Evolutionary conservation across 2,113 vertebrate genomes (phyloP), one percentile per base, ranked within the genome.

Genomic region (Cyprinodon tularosa): DNA sequence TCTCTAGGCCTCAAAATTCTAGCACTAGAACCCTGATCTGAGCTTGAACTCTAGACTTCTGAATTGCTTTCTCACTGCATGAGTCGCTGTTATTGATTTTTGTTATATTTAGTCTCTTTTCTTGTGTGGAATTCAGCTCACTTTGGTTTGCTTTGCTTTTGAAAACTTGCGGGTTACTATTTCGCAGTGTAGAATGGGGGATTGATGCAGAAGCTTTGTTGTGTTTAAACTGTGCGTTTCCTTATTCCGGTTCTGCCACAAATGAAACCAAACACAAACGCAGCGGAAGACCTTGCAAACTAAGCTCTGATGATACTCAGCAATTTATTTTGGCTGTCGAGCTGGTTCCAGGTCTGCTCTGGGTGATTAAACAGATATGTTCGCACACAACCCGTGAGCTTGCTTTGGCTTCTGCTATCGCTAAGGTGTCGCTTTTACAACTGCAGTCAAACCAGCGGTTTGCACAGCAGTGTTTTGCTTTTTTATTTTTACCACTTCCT

Each of bases 201-300:
- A 81, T 80, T 71, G 59, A 73, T 83, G 66, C 39, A 74, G 64
- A 17, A 62, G 62, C 45, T 73, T 57, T 86, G 63, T 84, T 81
- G 72, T 79, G 15, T 50, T 84, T 20, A 40, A 61, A 39, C 69
- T 74, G n/a, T 77, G 65, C 76, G 74, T 76, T 84, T 76, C 63
- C 69, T 74, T 59, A 78, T 73, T 70, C 67, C 80, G 74, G 36
- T 37, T 68, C 64, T 66, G 60, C 42, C 76, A 22, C 63, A 69
- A 76, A 68, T 72, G 48, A 70, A 83, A 74, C 66, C 73, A 81
- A 83, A 76, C 68, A 12, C 74, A 70, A 67, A 74, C 77, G 62
- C 38, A 17, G 74, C 65, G 74, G 67, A 85, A 71, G 77, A 84
- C 84, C 85, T 78, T 67, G 40, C 74, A 77, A 29, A 71, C 6